Percentiles rank a stretch among this genome's conserved stretches.
Conservation (phyloP, 2,797 vertebrate genomes). For the Sebastes reedi region DNA sequence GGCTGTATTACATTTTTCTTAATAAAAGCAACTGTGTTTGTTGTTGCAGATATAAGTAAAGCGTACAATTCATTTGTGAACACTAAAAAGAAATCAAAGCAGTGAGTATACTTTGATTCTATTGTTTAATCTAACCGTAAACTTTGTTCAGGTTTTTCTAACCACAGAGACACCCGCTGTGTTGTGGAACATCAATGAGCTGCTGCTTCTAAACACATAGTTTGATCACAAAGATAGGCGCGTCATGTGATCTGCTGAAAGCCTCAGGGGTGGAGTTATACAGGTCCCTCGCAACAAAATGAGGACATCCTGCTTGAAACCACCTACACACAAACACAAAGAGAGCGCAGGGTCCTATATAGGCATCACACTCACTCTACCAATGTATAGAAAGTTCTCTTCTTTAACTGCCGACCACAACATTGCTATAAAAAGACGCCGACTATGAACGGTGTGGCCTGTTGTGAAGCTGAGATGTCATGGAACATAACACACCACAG, state of each 20-base stretch:
- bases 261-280: background rate
- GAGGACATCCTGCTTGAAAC: conserved; percentile 14
- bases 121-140: background rate
- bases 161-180: background rate
- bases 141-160: background rate
- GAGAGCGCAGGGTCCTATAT: background rate
- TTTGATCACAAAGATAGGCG: background rate
- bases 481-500: background rate
- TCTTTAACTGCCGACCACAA: background rate
- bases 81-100: background rate
- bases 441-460: background rate
- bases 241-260: background rate
- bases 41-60: background rate
- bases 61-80: background rate
- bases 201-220: background rate
- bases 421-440: background rate
- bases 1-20: background rate
- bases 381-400: background rate
- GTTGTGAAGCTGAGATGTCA: background rate
- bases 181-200: background rate
- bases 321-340: background rate
- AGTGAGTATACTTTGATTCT: background rate
- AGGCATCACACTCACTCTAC: background rate
- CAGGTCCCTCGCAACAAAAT: background rate
- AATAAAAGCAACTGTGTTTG: background rate